A percentile compares a stretch with the other conserved stretches of the same genome.
Conservation (phyloP, 2,797 vertebrate genomes). For the Otolemur crassicaudatus region DNA sequence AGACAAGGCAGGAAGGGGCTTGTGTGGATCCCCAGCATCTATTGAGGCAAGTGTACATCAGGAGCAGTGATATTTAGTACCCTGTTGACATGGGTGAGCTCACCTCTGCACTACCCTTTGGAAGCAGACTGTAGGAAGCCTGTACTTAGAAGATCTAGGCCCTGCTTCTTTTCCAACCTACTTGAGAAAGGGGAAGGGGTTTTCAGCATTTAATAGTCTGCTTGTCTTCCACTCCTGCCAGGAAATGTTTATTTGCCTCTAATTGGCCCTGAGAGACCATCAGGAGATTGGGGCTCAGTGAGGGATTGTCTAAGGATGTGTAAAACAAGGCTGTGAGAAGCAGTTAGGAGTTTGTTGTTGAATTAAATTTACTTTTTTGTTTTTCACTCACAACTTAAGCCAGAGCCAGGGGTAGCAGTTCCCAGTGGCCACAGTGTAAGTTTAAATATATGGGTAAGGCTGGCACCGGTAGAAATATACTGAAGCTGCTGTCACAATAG, state of each 20-base stretch:
- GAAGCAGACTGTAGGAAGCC: constrained; percentile 47
- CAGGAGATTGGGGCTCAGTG: constrained; percentile 67
- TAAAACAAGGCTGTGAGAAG: constrained; percentile 72
- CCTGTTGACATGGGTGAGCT: not conserved
- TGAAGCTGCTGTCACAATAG: not conserved
- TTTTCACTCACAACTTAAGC: constrained; percentile 65
- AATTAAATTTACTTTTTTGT: constrained; percentile 75
- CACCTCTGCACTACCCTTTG: not conserved
- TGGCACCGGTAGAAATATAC: constrained; percentile 21
- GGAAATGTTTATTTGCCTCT: constrained; percentile 80
- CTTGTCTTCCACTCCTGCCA: constrained; percentile 75
- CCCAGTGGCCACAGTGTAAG: constrained; percentile 28
- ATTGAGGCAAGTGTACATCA: not conserved
- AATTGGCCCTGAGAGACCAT: constrained; percentile 79
- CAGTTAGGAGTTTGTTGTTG: constrained; percentile 72
- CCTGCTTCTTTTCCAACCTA: constrained; percentile 50
- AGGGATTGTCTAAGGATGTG: constrained; percentile 58
- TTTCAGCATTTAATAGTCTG: constrained; percentile 71
- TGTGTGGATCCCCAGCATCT: not conserved
- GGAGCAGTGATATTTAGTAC: not conserved
- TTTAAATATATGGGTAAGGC: constrained; percentile 14
- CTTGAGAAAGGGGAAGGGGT: constrained; percentile 58
- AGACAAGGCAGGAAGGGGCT: constrained; percentile 44
- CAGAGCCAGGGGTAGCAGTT: constrained; percentile 14
- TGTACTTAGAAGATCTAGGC: not conserved